Base-by-base conservation (phyloP, 2,888 invertebrate genomes). In the Thyatira batis region DNA sequence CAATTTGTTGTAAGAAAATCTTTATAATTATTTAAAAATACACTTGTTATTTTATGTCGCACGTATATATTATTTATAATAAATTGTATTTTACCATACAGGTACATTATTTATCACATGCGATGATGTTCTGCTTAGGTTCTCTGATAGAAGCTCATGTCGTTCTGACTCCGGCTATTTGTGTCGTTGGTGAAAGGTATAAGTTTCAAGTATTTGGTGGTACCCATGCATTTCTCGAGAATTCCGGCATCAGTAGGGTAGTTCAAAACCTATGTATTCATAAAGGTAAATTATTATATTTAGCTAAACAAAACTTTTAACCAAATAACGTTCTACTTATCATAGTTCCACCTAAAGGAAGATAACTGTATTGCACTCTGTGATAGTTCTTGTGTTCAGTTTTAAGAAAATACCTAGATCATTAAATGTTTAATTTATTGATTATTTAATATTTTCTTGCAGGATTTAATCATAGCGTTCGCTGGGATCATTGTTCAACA, bases 101-200 rank as follows among this genome's bases (percentile, higher is more conserved):
- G 91, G 78, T 86, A 3, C 80, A 86, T 58, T 91, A 71, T 51
- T 63, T 90, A 43, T 90, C 90, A 0, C 90, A 90, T 52, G 83
- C 89, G 1, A 76, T 91, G 82, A 69, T 90, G 72, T 91, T 91
- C 64, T 91, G 91, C 60, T 57, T 77, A 30, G 91, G 90, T 1
- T 76, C 82, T 4, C 57, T 91, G 11, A 78, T 91, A 60, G 90
- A 91, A 60, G 77, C 86, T 1, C 87, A 89, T 52, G 84, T 91
- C n/a, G 80, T 87, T 1, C 55, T 91, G 5, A 88, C 90, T 3
- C 82, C 89, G 8, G 90, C 91, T 3, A 77, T 66, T 39, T 91
- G 91, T 58, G 84, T 90, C 0, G 72, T 64, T 50, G 85, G 87
- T 0, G 90, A 90, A 63, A 69, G 63, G 43, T 78, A 81, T 58